These are phyloP conservation scores for Triops cancriformis DNA, from an alignment of 1,140 invertebrate genomes.

Conservation along the genomic window DNA sequence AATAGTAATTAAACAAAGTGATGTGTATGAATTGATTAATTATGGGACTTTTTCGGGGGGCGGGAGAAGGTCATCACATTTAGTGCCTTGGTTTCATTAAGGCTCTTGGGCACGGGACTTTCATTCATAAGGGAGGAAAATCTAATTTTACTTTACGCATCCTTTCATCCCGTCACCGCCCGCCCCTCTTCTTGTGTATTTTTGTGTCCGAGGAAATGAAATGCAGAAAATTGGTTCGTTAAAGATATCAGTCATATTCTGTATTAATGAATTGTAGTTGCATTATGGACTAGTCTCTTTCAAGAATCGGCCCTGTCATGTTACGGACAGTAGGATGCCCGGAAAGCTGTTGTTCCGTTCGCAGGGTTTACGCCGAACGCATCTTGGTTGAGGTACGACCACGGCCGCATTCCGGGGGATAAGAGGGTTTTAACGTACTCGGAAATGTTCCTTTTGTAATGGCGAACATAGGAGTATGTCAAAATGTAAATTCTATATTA, in stretches of 20 bases:
- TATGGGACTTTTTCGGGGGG: neutral
- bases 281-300: too few species aligned
- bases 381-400: too few species aligned
- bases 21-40: neutral
- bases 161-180: neutral
- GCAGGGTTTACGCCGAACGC: too few species aligned
- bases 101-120: neutral
- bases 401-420: too few species aligned
- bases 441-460: too few species aligned
- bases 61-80: neutral
- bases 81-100: constrained; percentile 10
- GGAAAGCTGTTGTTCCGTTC: too few species aligned
- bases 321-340: too few species aligned
- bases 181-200: neutral
- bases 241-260: neutral
- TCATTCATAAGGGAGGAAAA: neutral
- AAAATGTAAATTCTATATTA: too few species aligned
- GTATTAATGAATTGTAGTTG: too few species aligned
- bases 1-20: neutral
- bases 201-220: neutral
- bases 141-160: neutral
- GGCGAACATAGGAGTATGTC: too few species aligned
- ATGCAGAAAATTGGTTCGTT: constrained; percentile 5
- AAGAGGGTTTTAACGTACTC: too few species aligned
- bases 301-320: too few species aligned